Percentiles rank a stretch among this genome's conserved stretches.
Evolutionary conservation across 2,113 vertebrate species (phyloP).

Genomic region (Arenaria interpres): DNA sequence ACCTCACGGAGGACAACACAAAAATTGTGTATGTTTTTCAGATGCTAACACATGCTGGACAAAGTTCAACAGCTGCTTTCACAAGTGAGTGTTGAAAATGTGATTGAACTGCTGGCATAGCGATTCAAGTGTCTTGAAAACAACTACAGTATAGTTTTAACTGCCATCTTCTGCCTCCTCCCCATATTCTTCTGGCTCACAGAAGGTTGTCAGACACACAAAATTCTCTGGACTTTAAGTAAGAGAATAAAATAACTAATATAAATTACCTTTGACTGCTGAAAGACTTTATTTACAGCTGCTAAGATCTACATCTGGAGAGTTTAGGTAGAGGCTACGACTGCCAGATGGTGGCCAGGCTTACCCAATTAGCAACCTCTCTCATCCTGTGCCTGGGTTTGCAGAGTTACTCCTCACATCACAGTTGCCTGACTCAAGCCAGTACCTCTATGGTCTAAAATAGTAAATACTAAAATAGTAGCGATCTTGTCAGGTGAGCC

Average conservation of each 20-base stretch:
- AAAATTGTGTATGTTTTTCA: background rate
- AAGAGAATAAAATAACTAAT: constrained; percentile 45
- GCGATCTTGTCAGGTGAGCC: constrained; percentile 26
- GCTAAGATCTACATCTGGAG: constrained; percentile 51
- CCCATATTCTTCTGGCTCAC: background rate
- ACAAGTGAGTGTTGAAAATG: background rate
- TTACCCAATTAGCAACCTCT: constrained; percentile 50
- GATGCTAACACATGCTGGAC: background rate
- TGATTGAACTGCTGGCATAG: background rate
- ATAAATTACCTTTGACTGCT: constrained; percentile 60
- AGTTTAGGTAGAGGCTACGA: constrained; percentile 39
- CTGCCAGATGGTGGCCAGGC: constrained; percentile 59
- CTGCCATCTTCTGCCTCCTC: background rate
- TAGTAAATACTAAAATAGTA: constrained; percentile 44
- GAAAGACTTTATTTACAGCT: constrained; percentile 62
- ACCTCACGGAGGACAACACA: background rate
- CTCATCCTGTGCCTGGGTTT: constrained; percentile 58
- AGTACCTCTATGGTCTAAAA: background rate
- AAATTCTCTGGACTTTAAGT: constrained; percentile 14
- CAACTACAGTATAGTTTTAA: background rate
- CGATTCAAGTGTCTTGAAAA: background rate
- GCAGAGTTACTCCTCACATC: background rate
- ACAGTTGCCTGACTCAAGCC: background rate
- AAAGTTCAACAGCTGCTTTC: constrained; percentile 39
- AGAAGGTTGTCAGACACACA: constrained; percentile 21